These are phyloP conservation scores for Oryzias dopingdopingensis DNA, from an alignment of 2,797 vertebrate genomes.

Conservation along the genomic window DNA sequence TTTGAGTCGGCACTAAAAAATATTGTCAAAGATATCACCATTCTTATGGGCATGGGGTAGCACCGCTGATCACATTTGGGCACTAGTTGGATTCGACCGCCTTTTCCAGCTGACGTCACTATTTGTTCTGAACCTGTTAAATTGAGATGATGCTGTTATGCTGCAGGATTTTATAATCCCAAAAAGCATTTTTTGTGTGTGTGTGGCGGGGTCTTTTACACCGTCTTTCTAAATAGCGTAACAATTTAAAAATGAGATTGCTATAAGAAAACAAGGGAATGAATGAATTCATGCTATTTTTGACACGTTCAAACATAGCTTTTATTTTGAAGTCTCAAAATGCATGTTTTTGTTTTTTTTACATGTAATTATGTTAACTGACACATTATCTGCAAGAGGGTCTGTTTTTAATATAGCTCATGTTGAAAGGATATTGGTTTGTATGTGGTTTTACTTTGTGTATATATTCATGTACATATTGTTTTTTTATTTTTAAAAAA, in stretches of 20 bases:
- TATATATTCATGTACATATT: conserved; percentile 52
- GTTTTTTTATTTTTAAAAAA: conserved; percentile 40
- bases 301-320: conserved; percentile 34
- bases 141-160: conserved; percentile 60
- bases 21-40: conserved; percentile 1
- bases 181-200: neutral
- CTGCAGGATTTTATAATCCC: conserved; percentile 29
- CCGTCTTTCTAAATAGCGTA: conserved; percentile 61
- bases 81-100: conserved; percentile 61
- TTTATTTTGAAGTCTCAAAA: conserved; percentile 23
- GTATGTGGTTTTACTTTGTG: conserved; percentile 58
- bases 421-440: conserved; percentile 42
- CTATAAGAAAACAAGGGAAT: too few species aligned
- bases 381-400: conserved; percentile 18
- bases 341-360: conserved; percentile 15
- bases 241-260: conserved; percentile 19
- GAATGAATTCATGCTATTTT: too few species aligned
- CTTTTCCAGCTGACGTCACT: conserved; percentile 26
- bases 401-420: conserved; percentile 24
- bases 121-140: conserved; percentile 20
- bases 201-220: conserved; percentile 53
- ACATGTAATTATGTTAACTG: conserved; percentile 29
- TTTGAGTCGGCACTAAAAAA: conserved; percentile 23
- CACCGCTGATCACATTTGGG: conserved; percentile 30
- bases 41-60: conserved; percentile 42